Evolutionary conservation across 2,797 vertebrate species (phyloP), one percentile per base, ranked within the genome.

Genomic region (Molossus alvarezi): DNA sequence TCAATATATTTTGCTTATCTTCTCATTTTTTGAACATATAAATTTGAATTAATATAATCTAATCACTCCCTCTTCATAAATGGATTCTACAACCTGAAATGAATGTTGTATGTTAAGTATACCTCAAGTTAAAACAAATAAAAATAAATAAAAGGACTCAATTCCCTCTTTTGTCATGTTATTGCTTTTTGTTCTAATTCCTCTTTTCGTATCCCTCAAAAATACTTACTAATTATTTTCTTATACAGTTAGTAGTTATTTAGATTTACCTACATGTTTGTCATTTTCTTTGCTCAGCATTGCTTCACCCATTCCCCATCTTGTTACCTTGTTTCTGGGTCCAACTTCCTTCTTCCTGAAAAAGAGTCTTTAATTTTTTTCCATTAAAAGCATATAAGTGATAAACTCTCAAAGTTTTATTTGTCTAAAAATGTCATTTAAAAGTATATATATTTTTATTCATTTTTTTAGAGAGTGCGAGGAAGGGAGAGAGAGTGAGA

Each of bases 381-480:
- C 27, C 33, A 69, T 9, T 45, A 25, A 80, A 76, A 76, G 29
- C 7, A n/a, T 57, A 10, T n/a, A 55, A 82, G 13, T 82, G 41
- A 55, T 57, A 79, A 77, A 23, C 41, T 45, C 33, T 89, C 62
- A n/a, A 85, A 55, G 62, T 90, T 90, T 90, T 77, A 51, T 14
- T 33, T 33, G 45, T 23, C 62, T 58, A 33, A n/a, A 77, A 57
- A 57, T n/a, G 37, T 48, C 73, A 58, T 77, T 45, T 45, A 45
- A 45, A 45, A 45, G 6, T 33, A 45, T 5, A 45, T 45, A 45
- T 45, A 6, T 45, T 45, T 45, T 45, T 45, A 45, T 45, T 45
- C 5, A 45, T 45, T 45, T 45, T 45, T 45, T 45, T 45, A 45
- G 41, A 45, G 41, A 45, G 41, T 3, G 41, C 3, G 41, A 45